Base-by-base conservation (phyloP, 2,113 vertebrate species). In the Scomber japonicus region DNA sequence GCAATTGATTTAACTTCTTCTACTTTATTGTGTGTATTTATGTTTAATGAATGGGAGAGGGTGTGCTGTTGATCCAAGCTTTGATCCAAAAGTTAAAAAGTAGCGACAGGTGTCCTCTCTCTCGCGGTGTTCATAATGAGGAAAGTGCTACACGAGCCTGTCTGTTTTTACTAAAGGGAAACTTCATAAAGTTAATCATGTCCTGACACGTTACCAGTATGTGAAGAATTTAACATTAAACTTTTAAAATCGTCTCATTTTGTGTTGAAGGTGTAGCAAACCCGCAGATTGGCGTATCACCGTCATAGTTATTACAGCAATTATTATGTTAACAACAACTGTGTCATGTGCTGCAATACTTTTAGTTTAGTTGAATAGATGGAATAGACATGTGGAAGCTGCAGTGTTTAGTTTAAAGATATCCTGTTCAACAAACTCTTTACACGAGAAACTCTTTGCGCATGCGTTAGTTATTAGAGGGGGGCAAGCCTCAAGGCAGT, bases 71-170 rank as follows among this genome's bases (percentile, higher is more conserved):
- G 30, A 1, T 21, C 21, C 21, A 50, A 51, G 7, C 9, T 79
- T 55, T 78, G 19, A 16, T 14, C 51, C 13, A 24, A 60, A 51
- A 30, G 19, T 3, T 30, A 16, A 56, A 68, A 63, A 67, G 71
- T 46, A 53, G 83, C 49, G 79, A 83, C 91, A 92, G 91, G 91
- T 93, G 91, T 91, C 27, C 16, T 30, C 49, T 78, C 71, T 92
- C 89, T 84, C 71, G 80, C 82, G 64, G 12, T 84, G 48, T 62
- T 69, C 59, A 12, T 31, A 44, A 65, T 46, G 73, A 78, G 48
- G 16, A 48, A 68, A 75, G 1, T 60, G 15, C 9, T 16, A 13
- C 56, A 31, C 16, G 27, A 66, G 40, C 63, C 44, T 21, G 1
- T 50, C 5, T 35, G 24, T 27, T 65, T 51, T 44, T 10, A 0